Base-by-base conservation (phyloP, 2,113 vertebrate species). In the Oreochromis niloticus region DNA sequence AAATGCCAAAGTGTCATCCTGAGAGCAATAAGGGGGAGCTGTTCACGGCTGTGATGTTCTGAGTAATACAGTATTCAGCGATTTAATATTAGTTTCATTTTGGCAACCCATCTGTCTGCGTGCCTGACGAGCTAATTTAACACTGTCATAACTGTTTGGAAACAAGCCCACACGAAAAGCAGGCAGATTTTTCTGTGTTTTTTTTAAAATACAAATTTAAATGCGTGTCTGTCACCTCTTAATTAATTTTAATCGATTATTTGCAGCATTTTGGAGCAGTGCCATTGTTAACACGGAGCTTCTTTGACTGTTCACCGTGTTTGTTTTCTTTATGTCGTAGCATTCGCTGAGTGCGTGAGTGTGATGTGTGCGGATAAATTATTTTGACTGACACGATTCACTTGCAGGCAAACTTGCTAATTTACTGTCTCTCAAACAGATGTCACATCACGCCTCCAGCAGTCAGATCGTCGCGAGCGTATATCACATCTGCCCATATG, bases 371-470 rank as follows among this genome's bases (percentile, higher is more conserved):
- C 4, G 16, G 86, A 85, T 86, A 80, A 88, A 93, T 93, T 88
- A 86, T 89, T 94, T 92, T 94, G 91, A 93, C 82, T 92, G 94
- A 93, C 94, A 94, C 73, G 82, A 63, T 84, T 83, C 43, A 71
- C 87, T 93, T 14, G 30, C 50, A 88, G 89, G 80, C 73, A 90
- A 92, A 91, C 90, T 87, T 89, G 88, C 81, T 93, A 89, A 93
- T 93, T 93, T 94, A 94, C 83, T 81, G 85, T 94, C 89, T 92
- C 84, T 90, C 81, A 88, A 94, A 90, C 95, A 96, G 90, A 95
- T 95, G 94, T 89, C 79, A 73, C 84, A 88, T 92, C 75, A 82
- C 56, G 81, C 83, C 48, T 68, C 46, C 54, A 71, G 66, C 86
- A 81, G 56, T 88, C 78, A 61, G 86, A 86, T 41, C 57, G 61